Percentiles rank a stretch among this genome's conserved stretches.
Conservation (phyloP, 2,888 invertebrate species). For the Torymus auratus region DNA sequence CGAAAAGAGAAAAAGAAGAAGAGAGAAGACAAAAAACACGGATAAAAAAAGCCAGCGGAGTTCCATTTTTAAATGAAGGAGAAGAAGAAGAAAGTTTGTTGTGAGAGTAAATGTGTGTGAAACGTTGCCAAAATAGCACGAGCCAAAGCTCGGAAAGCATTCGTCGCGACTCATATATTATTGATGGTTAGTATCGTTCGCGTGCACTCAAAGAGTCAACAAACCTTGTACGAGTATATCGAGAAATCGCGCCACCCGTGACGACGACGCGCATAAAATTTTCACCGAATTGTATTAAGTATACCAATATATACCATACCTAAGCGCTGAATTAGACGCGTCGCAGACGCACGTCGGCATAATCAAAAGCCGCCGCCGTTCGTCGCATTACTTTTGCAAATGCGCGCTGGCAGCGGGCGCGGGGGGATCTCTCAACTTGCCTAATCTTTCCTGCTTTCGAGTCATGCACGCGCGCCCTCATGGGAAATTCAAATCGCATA, state of each 20-base stretch:
- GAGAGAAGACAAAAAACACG: too few relatives aligned
- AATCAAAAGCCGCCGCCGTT: neutral
- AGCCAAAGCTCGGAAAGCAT: too few relatives aligned
- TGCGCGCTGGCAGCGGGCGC: neutral
- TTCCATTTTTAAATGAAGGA: too few relatives aligned
- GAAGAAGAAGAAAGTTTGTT: too few relatives aligned
- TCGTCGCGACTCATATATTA: too few relatives aligned
- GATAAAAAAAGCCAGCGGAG: too few relatives aligned
- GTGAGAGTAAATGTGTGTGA: too few relatives aligned
- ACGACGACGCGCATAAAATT: neutral
- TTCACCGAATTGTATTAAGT: neutral
- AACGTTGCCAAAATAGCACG: too few relatives aligned
- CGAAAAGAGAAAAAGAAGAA: too few relatives aligned
- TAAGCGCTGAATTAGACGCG: neutral
- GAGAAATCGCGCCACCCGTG: neutral
- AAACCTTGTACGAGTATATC: neutral
- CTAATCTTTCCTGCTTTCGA: slow-evolving; percentile 10
- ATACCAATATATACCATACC: too few relatives aligned
- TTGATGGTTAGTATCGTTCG: too few relatives aligned
- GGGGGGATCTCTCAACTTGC: neutral
- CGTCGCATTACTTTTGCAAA: slow-evolving; percentile 4
- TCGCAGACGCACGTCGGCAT: neutral
- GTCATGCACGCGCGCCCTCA: neutral
- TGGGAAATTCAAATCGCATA: slow-evolving; percentile 26
- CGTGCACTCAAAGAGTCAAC: too few relatives aligned